These are phyloP conservation scores for Chrysomela aeneicollis DNA, from an alignment of 2,888 invertebrate genomes.

Conservation along the genomic window DNA sequence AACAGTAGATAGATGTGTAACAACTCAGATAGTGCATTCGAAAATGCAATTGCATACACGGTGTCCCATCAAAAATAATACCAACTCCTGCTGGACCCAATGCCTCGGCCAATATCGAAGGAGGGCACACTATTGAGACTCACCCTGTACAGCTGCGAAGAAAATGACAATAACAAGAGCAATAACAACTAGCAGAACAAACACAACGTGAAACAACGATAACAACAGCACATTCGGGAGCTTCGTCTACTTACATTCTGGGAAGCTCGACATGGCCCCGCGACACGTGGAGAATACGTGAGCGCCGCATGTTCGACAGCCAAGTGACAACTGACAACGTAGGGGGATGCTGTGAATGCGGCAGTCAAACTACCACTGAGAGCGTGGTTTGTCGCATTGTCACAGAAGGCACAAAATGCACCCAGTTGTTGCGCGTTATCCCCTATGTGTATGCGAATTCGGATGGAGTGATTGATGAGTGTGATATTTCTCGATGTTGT, in stretches of 20 bases:
- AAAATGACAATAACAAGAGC: no score
- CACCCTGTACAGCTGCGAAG: no score
- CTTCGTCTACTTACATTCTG: slow-evolving; percentile 1
- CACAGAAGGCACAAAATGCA: slow-evolving; percentile 54
- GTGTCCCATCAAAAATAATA: no score
- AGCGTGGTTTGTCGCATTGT: slow-evolving; percentile 55
- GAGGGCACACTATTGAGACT: no score
- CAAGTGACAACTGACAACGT: slow-evolving; percentile 51
- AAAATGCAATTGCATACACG: no score
- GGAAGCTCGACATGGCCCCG: background rate
- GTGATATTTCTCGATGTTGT: no score
- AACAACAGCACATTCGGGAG: background rate
- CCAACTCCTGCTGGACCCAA: no score
- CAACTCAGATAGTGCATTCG: no score
- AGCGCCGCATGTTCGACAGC: slow-evolving; percentile 38
- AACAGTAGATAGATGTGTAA: no score
- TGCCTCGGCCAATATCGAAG: no score
- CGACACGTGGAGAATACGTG: slow-evolving; percentile 25
- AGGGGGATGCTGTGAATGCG: slow-evolving; percentile 52
- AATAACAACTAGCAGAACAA: no score
- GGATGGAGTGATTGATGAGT: background rate
- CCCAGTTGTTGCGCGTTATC: slow-evolving; percentile 53
- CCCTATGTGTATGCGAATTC: slow-evolving; percentile 13
- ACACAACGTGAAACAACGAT: background rate
- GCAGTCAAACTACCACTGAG: slow-evolving; percentile 56